Evolutionary conservation across 2,888 invertebrate genomes (phyloP), one percentile per base, ranked within the genome.

Genomic region (Drosophila formosana): DNA sequence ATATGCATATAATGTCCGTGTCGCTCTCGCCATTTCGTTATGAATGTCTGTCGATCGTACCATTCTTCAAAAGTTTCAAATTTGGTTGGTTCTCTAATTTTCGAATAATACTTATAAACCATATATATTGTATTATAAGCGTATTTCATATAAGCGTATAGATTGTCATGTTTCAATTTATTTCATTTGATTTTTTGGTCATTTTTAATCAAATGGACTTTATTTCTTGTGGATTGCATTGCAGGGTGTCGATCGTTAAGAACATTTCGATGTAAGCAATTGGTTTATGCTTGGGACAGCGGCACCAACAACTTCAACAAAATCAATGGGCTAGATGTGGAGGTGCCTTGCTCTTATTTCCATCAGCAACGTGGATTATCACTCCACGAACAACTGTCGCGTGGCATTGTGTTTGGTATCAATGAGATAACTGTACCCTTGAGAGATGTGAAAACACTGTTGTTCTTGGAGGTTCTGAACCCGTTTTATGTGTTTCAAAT

Each of bases 401-500:
- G 97, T 90, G 94, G 96, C 50, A 94, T 95, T 80, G 95, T 97
- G 60, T 98, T 96, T 91, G 98, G 98, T 0, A 92, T 94, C 26
- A 98, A 98, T 92, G 95, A 96, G 91, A 98, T 98, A 80, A 94
- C 95, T 55, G 96, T 98, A 39, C 96, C 96, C 4, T 95, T 97
- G 52, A 95, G 95, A 87, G 94, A 95, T 52, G 93, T 97, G 47
- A 89, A 95, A 66, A 95, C 95, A 0, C 93, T 98, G 11, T 93
- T 97, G 0, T 94, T 96, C 41, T 93, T 97, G 73, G 97, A 98
- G 92, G 96, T 96, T 37, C 94, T 98, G 82, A 98, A 98, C 92
- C 98, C 98, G 3, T 98, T 98, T 93, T 98, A 98, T 93, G 96
- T 98, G 89, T 98, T 98, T 93, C 98, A 98, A 95, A 92, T 98